A percentile compares a stretch with the other conserved stretches of the same genome.
These are phyloP conservation scores for Acyrthosiphon pisum DNA, from an alignment of 1,140 invertebrate genomes.

Conservation along the genomic window DNA sequence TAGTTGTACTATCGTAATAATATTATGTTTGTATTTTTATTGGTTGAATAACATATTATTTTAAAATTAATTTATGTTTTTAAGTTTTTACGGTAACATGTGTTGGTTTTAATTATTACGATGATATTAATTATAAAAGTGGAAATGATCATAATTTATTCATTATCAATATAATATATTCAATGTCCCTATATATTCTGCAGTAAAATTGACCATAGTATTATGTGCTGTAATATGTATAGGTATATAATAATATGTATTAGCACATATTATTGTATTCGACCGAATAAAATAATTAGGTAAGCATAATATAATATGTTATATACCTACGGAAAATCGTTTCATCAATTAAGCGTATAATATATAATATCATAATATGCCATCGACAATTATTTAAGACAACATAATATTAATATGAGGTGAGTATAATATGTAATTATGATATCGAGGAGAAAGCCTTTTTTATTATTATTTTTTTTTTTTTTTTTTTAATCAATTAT, in stretches of 20 bases:
- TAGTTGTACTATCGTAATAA: neutral
- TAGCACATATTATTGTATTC: neutral
- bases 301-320: neutral
- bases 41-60: neutral
- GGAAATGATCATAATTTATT: neutral
- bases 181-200: neutral
- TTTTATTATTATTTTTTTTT: too few species aligned
- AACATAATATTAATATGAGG: neutral
- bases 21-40: neutral
- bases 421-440: neutral
- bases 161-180: neutral
- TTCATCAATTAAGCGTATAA: neutral
- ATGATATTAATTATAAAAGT: neutral
- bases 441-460: neutral
- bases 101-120: neutral
- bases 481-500: constrained; percentile 1
- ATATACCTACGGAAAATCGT: neutral
- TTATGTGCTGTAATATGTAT: neutral
- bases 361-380: neutral
- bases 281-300: neutral
- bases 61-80: neutral
- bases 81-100: neutral
- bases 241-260: too few species aligned
- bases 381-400: neutral
- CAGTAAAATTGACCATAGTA: too few species aligned